Conservation (phyloP, 2,113 vertebrate genomes). For the Desmodus rotundus region DNA sequence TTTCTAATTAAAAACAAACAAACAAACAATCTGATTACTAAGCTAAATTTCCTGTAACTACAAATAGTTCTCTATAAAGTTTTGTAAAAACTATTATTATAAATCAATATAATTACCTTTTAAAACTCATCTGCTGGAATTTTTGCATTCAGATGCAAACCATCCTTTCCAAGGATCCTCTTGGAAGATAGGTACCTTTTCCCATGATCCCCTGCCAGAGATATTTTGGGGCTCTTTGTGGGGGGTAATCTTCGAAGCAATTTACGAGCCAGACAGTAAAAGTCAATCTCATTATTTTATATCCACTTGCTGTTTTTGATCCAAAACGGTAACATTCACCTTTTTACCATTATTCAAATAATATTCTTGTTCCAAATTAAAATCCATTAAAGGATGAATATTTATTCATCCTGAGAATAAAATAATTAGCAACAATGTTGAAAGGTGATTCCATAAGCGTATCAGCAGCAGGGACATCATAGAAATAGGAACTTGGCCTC, state of each 20-base stretch:
- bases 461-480: neutral
- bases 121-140: neutral
- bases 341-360: neutral
- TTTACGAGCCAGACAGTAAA: neutral
- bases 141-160: neutral
- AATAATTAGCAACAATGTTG: neutral
- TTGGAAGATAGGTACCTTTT: neutral
- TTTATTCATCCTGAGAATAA: neutral
- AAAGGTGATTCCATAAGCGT: neutral
- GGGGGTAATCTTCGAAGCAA: neutral
- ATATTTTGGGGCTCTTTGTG: neutral
- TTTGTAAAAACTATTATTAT: neutral
- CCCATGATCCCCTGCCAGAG: neutral
- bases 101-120: neutral
- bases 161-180: neutral
- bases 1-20: neutral
- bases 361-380: neutral
- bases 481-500: neutral
- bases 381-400: constrained; percentile 6
- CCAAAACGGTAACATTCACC: neutral
- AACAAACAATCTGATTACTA: neutral
- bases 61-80: neutral
- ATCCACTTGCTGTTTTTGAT: neutral
- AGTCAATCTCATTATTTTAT: neutral
- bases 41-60: neutral